A percentile compares a stretch with the other conserved stretches of the same genome.
Conservation (phyloP, 1,140 invertebrate genomes). For the Drosophila azteca region DNA sequence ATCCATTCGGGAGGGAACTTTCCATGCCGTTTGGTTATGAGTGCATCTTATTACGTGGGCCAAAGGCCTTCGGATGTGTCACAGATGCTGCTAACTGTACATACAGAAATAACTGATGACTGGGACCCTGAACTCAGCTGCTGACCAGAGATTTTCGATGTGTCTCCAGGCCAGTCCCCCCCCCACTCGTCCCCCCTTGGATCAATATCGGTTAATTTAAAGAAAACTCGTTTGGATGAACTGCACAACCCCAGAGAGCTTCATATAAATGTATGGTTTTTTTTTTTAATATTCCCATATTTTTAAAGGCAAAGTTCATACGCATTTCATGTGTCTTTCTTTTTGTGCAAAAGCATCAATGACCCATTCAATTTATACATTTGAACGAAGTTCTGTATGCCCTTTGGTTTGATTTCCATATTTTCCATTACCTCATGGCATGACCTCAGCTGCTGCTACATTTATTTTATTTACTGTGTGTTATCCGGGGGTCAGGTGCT, state of each 20-base stretch:
- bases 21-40: slow-evolving; percentile 43
- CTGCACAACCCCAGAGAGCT: background rate
- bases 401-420: slow-evolving; percentile 28
- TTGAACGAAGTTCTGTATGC: slow-evolving; percentile 9
- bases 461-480: slow-evolving; percentile 34
- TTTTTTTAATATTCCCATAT: background rate
- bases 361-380: slow-evolving; percentile 26
- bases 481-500: slow-evolving; percentile 7
- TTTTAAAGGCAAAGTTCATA: background rate
- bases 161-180: too few relatives aligned
- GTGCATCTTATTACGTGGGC: slow-evolving; percentile 44
- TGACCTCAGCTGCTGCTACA: slow-evolving; percentile 29
- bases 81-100: slow-evolving; percentile 35
- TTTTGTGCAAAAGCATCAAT: slow-evolving; percentile 22
- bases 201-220: too few relatives aligned
- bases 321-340: background rate
- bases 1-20: background rate
- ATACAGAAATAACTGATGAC: slow-evolving; percentile 19
- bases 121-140: slow-evolving; percentile 17
- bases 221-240: slow-evolving; percentile 6
- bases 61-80: slow-evolving; percentile 9
- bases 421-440: slow-evolving; percentile 35
- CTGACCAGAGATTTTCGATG: slow-evolving; percentile 1
- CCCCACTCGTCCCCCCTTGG: too few relatives aligned
- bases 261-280: background rate